Base-by-base conservation (phyloP, 2,113 vertebrate genomes). In the Aleadryas rufinucha region DNA sequence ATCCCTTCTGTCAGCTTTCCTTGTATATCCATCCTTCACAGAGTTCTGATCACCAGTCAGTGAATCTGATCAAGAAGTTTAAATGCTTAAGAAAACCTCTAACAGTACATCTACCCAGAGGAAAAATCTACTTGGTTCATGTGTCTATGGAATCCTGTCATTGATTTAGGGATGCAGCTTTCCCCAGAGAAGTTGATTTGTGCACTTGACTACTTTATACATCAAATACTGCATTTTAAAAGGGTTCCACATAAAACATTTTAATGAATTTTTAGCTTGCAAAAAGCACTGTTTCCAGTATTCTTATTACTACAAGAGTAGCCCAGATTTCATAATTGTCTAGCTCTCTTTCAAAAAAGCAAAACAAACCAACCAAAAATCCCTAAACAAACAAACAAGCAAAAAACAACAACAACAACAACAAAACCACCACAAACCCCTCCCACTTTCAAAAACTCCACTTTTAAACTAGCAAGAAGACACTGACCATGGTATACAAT, bases 401-500 rank as follows among this genome's bases (percentile, higher is more conserved):
- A 7, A 7, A n/a, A 47, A 14, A 65, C 23, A 9, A 31, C 24
- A 6, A 26, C 39, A 9, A 39, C 39, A 41, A 41, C 41, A 15
- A 31, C 7, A 19, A 4, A 13, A 12, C 20, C 16, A 39, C n/a
- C n/a, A 44, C 2, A 21, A 41, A 76, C 11, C 12, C 12, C 5
- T 74, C 9, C 16, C 5, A 19, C 20, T 39, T 66, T 52, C 45
- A 75, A 47, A 61, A 47, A 2, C 2, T 5, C 5, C 10, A 14
- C 13, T 59, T 66, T 17, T 27, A 63, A 68, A 66, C 41, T 28
- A 35, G 3, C 21, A 76, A 76, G 50, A 84, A 74, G 33, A 59
- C 23, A 18, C 2, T 61, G 28, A 84, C 59, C 10, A 24, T 1
- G 0, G 8, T 12, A 7, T 16, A 9, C 7, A 41, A 3, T 60